A percentile compares a stretch with the other conserved stretches of the same genome.
Evolutionary conservation across 2,113 vertebrate species (phyloP).

Genomic region (Phylloscopus whistleri): DNA sequence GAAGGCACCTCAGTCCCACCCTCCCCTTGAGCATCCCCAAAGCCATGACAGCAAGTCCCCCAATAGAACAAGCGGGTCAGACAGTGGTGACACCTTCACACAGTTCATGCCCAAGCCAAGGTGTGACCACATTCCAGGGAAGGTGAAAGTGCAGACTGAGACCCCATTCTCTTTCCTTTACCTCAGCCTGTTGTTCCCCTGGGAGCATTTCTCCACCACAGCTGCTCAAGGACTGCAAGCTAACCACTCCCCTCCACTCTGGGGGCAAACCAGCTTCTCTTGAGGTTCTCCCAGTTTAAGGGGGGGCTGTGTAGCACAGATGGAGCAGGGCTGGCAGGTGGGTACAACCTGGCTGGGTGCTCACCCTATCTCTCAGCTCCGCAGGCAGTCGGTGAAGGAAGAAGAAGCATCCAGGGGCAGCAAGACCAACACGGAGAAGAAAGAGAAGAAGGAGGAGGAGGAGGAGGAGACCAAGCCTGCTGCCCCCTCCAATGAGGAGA

Average conservation of each 20-base stretch:
- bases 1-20: background rate
- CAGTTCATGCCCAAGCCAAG: background rate
- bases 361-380: conserved; percentile 49
- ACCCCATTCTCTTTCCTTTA: background rate
- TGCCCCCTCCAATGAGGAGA: background rate
- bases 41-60: rapidly evolving
- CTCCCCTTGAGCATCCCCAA: background rate
- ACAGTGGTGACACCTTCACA: background rate
- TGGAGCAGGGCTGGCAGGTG: background rate
- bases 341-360: background rate
- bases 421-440: background rate
- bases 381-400: conserved; percentile 65
- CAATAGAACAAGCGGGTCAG: background rate
- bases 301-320: background rate
- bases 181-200: background rate
- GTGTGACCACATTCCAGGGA: background rate
- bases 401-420: background rate
- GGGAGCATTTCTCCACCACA: background rate
- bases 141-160: background rate
- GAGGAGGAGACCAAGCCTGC: background rate
- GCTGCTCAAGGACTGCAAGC: background rate
- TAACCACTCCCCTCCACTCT: background rate
- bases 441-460: background rate
- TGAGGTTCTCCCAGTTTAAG: background rate
- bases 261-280: background rate